phyloP scores from a whole-genome alignment of 2,113 vertebrate species.

The Apteryx owenii region DNA sequence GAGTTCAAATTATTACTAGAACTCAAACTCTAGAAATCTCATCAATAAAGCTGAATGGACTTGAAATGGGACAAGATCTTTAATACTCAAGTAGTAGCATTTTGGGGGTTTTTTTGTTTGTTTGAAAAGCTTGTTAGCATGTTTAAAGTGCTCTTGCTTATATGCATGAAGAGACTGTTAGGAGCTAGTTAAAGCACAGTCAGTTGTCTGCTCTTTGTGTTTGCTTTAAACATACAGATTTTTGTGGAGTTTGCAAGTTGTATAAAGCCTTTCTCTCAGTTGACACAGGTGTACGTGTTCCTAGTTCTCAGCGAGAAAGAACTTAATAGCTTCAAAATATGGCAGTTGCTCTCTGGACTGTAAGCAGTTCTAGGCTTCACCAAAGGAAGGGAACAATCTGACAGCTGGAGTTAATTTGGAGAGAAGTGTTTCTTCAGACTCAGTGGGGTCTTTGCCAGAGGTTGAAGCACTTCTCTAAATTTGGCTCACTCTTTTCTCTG shows the following conservation, averaged over 20 bases:
- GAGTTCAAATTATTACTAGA: background rate
- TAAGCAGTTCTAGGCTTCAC: background rate
- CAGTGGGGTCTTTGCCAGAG: background rate
- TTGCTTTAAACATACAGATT: background rate
- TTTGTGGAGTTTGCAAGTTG: background rate
- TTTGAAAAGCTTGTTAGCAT: background rate
- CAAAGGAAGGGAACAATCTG: background rate
- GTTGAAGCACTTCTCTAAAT: background rate
- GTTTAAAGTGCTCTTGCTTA: background rate
- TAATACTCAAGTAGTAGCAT: background rate
- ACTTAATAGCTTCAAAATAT: background rate
- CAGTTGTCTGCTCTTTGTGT: background rate
- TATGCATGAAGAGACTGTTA: background rate
- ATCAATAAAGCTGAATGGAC: background rate
- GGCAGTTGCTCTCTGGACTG: fast-evolving
- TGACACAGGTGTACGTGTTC: background rate
- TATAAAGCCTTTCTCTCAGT: background rate
- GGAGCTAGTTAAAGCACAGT: background rate
- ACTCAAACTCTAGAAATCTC: background rate
- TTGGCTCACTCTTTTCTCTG: background rate
- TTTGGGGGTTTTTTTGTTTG: background rate
- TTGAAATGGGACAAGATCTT: background rate
- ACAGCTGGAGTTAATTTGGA: background rate
- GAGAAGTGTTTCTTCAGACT: background rate
- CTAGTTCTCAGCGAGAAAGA: background rate